Conservation (phyloP, 1,140 invertebrate species). For the Pteromalus puparum region DNA sequence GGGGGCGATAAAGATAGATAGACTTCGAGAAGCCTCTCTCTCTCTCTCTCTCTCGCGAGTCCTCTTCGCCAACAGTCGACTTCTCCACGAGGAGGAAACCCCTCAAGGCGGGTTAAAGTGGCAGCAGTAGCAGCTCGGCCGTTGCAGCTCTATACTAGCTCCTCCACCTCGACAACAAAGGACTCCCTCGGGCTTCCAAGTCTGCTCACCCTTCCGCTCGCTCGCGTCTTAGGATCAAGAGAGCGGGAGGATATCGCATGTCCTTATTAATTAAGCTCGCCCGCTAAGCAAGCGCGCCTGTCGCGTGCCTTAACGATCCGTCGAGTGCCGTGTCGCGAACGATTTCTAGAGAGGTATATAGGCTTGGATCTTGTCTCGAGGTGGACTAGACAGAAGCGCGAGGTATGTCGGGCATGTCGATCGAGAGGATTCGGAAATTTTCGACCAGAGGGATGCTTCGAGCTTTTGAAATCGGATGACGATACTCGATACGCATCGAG, state of each 20-base stretch:
- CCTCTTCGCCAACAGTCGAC: not conserved
- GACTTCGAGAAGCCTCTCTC: slow-evolving; percentile 10
- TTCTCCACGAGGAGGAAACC: slow-evolving; percentile 50
- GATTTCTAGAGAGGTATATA: slow-evolving; percentile 30
- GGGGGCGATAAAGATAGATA: slow-evolving; percentile 49
- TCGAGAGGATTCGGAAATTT: not conserved
- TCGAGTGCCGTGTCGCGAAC: slow-evolving; percentile 21
- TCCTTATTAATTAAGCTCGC: slow-evolving; percentile 76
- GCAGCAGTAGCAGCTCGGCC: slow-evolving; percentile 53
- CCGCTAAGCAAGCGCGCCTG: slow-evolving; percentile 67
- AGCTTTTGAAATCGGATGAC: not conserved
- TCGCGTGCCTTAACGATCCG: slow-evolving; percentile 73
- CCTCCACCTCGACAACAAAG: slow-evolving; percentile 73
- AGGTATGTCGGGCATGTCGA: not conserved
- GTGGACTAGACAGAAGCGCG: not conserved
- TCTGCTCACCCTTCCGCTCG: slow-evolving; percentile 3
- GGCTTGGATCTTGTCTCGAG: slow-evolving; percentile 15
- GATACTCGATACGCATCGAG: not conserved
- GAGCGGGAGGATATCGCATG: slow-evolving; percentile 73
- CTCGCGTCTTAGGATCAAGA: slow-evolving; percentile 57
- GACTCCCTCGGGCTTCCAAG: slow-evolving; percentile 63
- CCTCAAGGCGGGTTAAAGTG: slow-evolving; percentile 71
- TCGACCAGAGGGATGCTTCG: not conserved
- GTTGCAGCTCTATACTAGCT: too few species aligned
- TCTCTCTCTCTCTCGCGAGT: not conserved